Base-by-base conservation (phyloP, 2,888 invertebrate species). In the Agrotis ipsilon region DNA sequence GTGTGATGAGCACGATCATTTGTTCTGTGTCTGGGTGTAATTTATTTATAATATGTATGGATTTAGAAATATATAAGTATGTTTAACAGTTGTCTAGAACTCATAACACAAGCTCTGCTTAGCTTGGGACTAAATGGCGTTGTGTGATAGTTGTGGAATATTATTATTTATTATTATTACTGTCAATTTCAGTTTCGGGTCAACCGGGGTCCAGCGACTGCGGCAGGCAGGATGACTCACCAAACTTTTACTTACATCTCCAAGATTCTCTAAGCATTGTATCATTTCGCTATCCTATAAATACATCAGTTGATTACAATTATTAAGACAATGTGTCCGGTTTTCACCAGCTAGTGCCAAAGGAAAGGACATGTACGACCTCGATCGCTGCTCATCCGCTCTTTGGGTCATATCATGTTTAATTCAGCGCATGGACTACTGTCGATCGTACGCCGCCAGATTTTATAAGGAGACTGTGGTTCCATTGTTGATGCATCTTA, bases 401-500 rank as follows among this genome's bases (percentile, higher is more conserved):
- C 68, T 82, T 79, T 82, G 75, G 87, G 84, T 80, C 84, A 80
- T 75, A 69, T 63, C 58, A 88, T 88, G 87, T 87, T 81, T 88
- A 81, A 88, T 88, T 87, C 89, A 88, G 54, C 27, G 54, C 64
- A 55, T 51, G 70, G 71, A 43, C 65, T 57, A 64, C 75, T 76
- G 62, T 78, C 63, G 68, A 68, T 59, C 59, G 81, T 55, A 78
- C 71, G 60, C 75, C 65, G 66, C 64, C 65, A 57, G 75, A 63
- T 58, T 76, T 61, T 57, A 19, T 68, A 57, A 80, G 58, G 60
- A 51, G 55, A 14, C 21, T 39, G 7, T 19, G 43, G 57, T 51
- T 61, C 24, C 48, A 61, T 78, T 72, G 43, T 61, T 52, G 39
- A 61, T 70, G 49, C 39, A 77, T 73, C 73, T 73, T 58, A 75